Conservation (phyloP, 35 echinoderm and acorn worm genomes). For the Ophioderma brevispina region DNA sequence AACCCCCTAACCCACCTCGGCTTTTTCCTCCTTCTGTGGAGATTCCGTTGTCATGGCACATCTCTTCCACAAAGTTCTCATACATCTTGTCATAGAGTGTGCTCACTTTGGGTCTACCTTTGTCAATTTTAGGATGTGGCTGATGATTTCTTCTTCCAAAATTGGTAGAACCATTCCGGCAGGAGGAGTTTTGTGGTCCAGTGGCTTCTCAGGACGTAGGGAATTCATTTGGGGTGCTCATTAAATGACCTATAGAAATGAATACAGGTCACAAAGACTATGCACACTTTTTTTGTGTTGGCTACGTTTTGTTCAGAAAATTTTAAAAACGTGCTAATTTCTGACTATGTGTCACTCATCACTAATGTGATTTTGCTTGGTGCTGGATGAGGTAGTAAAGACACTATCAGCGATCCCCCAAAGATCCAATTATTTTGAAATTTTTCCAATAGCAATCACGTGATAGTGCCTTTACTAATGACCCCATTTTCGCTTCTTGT, state of each 20-base stretch:
- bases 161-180: constrained; percentile 85
- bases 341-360: too few species aligned
- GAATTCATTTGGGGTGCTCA: constrained; percentile 89
- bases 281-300: too few species aligned
- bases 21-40: constrained; percentile 74
- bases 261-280: background rate
- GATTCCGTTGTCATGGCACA: constrained; percentile 93
- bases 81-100: constrained; percentile 93
- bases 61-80: constrained; percentile 98
- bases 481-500: too few species aligned
- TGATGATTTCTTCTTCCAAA: constrained; percentile 77
- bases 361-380: too few species aligned
- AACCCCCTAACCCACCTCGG: constrained; percentile 70
- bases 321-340: too few species aligned
- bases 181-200: constrained; percentile 87
- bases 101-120: constrained; percentile 30
- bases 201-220: constrained; percentile 51
- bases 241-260: constrained; percentile 67
- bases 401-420: too few species aligned
- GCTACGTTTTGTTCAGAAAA: too few species aligned
- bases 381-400: too few species aligned
- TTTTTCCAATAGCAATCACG: too few species aligned
- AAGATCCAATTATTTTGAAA: too few species aligned
- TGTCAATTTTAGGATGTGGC: constrained; percentile 22
- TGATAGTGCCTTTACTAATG: too few species aligned